These are phyloP conservation scores for Eilema sororculum DNA, from an alignment of 2,888 invertebrate species.

Conservation along the genomic window DNA sequence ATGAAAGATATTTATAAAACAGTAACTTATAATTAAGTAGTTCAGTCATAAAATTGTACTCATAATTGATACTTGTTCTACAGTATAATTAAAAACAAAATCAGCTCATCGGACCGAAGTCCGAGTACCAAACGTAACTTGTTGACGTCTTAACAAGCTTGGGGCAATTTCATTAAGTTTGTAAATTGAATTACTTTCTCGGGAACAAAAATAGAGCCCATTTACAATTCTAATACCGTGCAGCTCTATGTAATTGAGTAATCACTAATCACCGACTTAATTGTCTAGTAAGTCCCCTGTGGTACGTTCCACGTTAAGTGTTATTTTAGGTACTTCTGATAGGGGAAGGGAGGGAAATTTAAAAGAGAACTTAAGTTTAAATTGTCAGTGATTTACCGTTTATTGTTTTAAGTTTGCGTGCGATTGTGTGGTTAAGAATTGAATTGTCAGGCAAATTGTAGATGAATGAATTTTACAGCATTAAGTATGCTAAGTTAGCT, in stretches of 20 bases:
- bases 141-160: slow-evolving; percentile 33
- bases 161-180: slow-evolving; percentile 29
- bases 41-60: not conserved
- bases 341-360: not conserved
- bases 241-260: slow-evolving; percentile 24
- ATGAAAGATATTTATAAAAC: no score
- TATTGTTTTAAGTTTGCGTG: not conserved
- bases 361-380: not conserved
- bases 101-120: not conserved
- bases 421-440: not conserved
- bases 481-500: no score
- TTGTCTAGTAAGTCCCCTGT: slow-evolving; percentile 15
- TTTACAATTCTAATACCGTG: slow-evolving; percentile 30
- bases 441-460: not conserved
- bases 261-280: slow-evolving; percentile 28
- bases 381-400: not conserved
- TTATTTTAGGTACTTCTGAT: not conserved
- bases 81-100: slow-evolving; percentile 10
- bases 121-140: slow-evolving; percentile 19
- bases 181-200: slow-evolving; percentile 24
- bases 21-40: not conserved
- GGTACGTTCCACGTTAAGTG: slow-evolving; percentile 7
- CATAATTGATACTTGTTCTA: not conserved
- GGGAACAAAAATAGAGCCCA: slow-evolving; percentile 23
- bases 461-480: no score